phyloP scores from a whole-genome alignment of 2,113 vertebrate genomes.

The Apteryx owenii region DNA sequence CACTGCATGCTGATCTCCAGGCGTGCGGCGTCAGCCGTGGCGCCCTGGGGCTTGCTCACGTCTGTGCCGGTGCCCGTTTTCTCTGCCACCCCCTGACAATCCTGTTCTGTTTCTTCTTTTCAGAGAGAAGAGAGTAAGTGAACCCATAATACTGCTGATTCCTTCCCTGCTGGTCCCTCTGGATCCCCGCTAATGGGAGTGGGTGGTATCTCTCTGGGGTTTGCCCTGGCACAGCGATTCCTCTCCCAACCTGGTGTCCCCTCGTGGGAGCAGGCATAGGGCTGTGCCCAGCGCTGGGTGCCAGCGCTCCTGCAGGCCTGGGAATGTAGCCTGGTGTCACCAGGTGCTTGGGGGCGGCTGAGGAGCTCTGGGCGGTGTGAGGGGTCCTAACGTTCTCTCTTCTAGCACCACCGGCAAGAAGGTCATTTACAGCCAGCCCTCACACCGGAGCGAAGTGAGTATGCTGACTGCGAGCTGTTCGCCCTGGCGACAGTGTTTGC shows the following conservation, averaged over 20 bases:
- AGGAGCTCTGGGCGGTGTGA: neutral
- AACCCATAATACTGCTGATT: neutral
- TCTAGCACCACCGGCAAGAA: constrained; percentile 61
- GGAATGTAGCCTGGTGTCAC: neutral
- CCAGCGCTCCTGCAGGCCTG: neutral
- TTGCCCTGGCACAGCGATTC: too few species aligned
- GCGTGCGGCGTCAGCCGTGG: too few species aligned
- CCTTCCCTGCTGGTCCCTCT: neutral
- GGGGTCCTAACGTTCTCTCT: neutral
- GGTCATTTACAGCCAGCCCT: constrained; percentile 80
- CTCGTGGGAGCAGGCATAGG: neutral
- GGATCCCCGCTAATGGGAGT: neutral
- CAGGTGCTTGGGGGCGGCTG: neutral
- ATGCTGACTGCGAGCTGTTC: too few species aligned
- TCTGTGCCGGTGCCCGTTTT: too few species aligned
- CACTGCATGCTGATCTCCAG: neutral
- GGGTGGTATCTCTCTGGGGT: neutral
- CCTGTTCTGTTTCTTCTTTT: neutral
- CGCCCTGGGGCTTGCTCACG: too few species aligned
- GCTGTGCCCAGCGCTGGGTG: neutral
- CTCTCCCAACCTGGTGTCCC: neutral
- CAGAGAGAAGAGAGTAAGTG: constrained; percentile 63
- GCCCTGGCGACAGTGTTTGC: too few species aligned
- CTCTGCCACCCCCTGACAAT: neutral
- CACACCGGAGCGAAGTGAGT: constrained; percentile 73